phyloP scores from a whole-genome alignment of 2,888 invertebrate genomes.

The Diaprepes abbreviatus region DNA sequence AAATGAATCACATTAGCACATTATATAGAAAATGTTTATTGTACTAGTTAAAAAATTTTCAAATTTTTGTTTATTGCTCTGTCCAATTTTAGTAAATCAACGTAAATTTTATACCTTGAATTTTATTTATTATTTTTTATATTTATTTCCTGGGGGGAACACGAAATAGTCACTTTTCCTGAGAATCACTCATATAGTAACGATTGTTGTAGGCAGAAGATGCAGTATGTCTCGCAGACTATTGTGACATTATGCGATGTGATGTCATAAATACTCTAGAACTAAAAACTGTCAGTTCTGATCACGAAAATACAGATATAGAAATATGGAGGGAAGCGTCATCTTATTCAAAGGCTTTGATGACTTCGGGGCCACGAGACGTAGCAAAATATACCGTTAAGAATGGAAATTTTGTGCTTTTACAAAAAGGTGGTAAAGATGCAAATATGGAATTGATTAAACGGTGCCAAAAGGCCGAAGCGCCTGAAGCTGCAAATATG shows the following conservation, averaged over 20 bases:
- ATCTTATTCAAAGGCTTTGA: constrained; percentile 76
- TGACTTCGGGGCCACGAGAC: constrained; percentile 66
- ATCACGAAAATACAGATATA: constrained; percentile 80
- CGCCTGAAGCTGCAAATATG: constrained; percentile 56
- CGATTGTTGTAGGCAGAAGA: constrained; percentile 81
- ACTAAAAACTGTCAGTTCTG: constrained; percentile 75
- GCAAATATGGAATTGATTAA: constrained; percentile 50
- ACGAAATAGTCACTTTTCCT: too few relatives aligned
- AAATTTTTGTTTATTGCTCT: too few relatives aligned
- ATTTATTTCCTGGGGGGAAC: too few relatives aligned
- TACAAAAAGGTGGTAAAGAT: constrained; percentile 49
- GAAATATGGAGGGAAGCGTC: constrained; percentile 88
- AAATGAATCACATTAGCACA: too few relatives aligned
- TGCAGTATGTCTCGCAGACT: constrained; percentile 92
- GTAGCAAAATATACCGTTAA: constrained; percentile 64
- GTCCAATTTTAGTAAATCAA: too few relatives aligned
- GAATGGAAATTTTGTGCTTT: constrained; percentile 58
- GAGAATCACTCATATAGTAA: too few relatives aligned
- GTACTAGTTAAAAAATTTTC: too few relatives aligned
- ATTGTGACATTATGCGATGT: constrained; percentile 96
- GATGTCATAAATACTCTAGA: constrained; percentile 87
- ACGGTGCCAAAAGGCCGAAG: constrained; percentile 64
- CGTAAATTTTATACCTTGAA: too few relatives aligned
- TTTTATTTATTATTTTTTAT: too few relatives aligned
- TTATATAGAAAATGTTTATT: too few relatives aligned